These are phyloP conservation scores for Enhydra lutris DNA, from an alignment of 2,113 vertebrate genomes.

Conservation along the genomic window DNA sequence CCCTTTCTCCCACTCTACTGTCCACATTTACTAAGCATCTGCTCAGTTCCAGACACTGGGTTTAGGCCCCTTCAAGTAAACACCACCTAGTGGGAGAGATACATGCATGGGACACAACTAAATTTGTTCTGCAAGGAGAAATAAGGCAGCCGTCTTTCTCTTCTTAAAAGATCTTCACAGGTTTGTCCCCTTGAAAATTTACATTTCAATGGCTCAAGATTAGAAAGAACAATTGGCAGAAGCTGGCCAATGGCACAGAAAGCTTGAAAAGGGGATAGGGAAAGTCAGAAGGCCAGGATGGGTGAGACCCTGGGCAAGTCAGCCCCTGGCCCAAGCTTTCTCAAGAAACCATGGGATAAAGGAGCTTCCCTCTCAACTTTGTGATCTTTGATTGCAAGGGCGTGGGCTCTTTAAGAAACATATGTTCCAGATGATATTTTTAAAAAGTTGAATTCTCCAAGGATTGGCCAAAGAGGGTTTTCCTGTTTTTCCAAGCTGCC, in stretches of 20 bases:
- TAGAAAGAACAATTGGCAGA: background rate
- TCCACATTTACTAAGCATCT: background rate
- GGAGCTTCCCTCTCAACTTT: background rate
- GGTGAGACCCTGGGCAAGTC: background rate
- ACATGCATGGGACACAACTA: background rate
- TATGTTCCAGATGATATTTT: constrained; percentile 77
- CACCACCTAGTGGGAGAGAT: background rate
- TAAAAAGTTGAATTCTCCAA: constrained; percentile 79
- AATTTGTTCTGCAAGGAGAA: background rate
- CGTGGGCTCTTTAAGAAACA: constrained; percentile 78
- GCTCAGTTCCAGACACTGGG: background rate
- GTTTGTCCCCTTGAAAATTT: background rate
- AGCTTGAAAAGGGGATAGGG: background rate
- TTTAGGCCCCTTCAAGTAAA: background rate
- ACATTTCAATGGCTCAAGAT: background rate
- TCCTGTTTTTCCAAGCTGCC: constrained; percentile 84
- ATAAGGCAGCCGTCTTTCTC: background rate
- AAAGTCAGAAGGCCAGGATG: background rate
- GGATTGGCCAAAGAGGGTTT: constrained; percentile 79
- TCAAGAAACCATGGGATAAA: background rate
- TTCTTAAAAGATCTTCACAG: background rate
- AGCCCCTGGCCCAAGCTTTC: background rate
- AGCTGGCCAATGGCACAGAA: background rate
- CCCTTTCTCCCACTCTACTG: background rate
- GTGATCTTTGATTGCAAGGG: background rate